Evolutionary conservation across 2,888 invertebrate species (phyloP), one percentile per base, ranked within the genome.

Genomic region (Poecilobothrus nobilitatus): DNA sequence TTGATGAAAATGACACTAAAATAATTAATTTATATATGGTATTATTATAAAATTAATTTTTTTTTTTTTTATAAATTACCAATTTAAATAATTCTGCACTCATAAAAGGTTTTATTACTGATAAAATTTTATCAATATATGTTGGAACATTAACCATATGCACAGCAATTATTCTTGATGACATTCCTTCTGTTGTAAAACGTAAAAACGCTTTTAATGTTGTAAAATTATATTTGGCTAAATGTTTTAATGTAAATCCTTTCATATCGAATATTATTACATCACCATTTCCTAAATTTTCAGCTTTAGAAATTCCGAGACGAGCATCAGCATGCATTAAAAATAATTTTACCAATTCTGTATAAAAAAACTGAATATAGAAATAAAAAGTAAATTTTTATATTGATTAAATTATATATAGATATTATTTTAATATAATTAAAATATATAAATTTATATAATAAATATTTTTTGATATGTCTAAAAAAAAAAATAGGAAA

Each of bases 301-400:
- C 83, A 63, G 87, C 83, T 66, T 85, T 84, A 1, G 82, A 81
- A 69, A 87, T 87, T 41, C 83, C 84, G 20, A 86, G 86, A 72
- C 90, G 83, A 65, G 88, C 85, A 76, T 90, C 90, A 1, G 87
- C 87, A n/a, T 90, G 79, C 86, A 89, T 88, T 78, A 90, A 88
- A 82, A 90, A 89, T 0, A 87, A 85, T 76, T 88, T 89, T 41
- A 88, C 83, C 5, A 86, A 85, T 74, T 89, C 88, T 21, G 85
- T 83, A 78, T 88, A 89, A 76, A 84, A 84, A 77, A 88, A 89
- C 75, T 87, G 63, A 9, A 27, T n/a, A n/a, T n/a, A 20, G 20
- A n/a, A n/a, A 27, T 8, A 12, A 67, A 61, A 63, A 65, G 7
- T 18, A 27, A n/a, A n/a, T 10, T 63, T 63, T 44, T 9, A n/a